A percentile compares a stretch with the other conserved stretches of the same genome.
Conservation (phyloP, 2,797 vertebrate species). For the Cossypha polioptera region DNA sequence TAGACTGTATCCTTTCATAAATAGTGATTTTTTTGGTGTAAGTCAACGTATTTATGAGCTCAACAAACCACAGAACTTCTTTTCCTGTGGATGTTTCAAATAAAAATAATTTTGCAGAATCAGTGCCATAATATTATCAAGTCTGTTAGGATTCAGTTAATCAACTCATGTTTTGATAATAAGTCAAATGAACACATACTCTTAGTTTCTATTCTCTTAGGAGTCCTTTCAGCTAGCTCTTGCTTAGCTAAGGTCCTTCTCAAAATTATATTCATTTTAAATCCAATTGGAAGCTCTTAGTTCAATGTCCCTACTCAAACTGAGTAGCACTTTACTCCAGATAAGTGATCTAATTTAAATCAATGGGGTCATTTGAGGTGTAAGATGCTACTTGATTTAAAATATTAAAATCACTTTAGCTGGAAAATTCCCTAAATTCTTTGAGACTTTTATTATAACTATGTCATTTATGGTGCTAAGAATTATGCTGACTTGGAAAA, state of each 20-base stretch:
- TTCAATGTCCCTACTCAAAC: not conserved
- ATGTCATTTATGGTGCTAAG: not conserved
- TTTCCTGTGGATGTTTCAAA: not conserved
- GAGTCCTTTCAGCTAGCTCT: not conserved
- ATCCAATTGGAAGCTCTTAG: not conserved
- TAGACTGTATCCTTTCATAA: not conserved
- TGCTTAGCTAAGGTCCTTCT: not conserved
- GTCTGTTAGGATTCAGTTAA: not conserved
- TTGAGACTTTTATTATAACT: not conserved
- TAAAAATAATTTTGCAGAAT: not conserved
- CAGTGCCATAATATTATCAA: not conserved
- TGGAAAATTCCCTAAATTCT: not conserved
- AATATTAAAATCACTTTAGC: not conserved
- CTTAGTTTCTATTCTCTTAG: not conserved
- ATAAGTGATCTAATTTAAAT: conserved; percentile 31
- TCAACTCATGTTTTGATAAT: not conserved
- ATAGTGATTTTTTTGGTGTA: not conserved
- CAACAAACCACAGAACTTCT: not conserved
- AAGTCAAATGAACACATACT: not conserved
- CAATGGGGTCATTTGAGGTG: not conserved
- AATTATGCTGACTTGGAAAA: not conserved
- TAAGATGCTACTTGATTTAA: conserved; percentile 6
- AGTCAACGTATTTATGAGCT: not conserved
- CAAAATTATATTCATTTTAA: conserved; percentile 3
- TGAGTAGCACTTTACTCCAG: not conserved